Conservation (phyloP, 37 sponge, comb jelly and placozoan genomes). For the Geodia barretti region DNA sequence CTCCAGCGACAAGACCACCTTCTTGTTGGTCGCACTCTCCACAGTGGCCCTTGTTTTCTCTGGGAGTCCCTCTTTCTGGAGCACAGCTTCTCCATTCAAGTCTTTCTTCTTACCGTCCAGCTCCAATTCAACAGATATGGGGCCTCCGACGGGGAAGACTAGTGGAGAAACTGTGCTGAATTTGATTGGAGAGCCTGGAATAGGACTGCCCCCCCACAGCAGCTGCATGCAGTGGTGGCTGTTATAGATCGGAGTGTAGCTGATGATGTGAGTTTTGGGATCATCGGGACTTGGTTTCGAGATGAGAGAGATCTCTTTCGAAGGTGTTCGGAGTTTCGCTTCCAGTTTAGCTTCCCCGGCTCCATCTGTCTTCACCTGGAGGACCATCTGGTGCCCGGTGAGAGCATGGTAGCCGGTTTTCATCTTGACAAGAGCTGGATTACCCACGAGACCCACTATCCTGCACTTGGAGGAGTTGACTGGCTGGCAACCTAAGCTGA, state of each 20-base stretch:
- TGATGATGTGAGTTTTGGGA: slow-evolving; percentile 28
- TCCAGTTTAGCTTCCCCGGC: slow-evolving; percentile 56
- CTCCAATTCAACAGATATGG: slow-evolving; percentile 37
- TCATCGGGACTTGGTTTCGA: background rate
- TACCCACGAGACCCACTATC: background rate
- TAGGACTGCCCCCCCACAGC: slow-evolving; percentile 5
- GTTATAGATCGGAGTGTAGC: slow-evolving; percentile 46
- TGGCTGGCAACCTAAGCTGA: slow-evolving; percentile 7
- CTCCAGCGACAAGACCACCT: slow-evolving; percentile 23
- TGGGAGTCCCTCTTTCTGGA: slow-evolving; percentile 33
- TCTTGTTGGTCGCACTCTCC: slow-evolving; percentile 14
- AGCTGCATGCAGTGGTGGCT: slow-evolving; percentile 48
- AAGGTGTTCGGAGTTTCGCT: slow-evolving; percentile 36
- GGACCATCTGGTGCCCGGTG: background rate
- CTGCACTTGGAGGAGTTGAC: slow-evolving; percentile 27
- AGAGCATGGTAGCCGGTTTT: background rate
- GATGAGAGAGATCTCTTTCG: background rate
- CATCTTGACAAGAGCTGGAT: background rate
- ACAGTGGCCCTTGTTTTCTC: slow-evolving; percentile 46
- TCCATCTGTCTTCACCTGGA: slow-evolving; percentile 48
- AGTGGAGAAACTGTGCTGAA: slow-evolving; percentile 2
- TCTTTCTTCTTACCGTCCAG: slow-evolving; percentile 50
- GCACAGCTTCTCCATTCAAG: slow-evolving; percentile 43
- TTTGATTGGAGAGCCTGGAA: slow-evolving; percentile 46
- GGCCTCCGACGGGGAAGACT: slow-evolving; percentile 16